Base-by-base conservation (phyloP, 92 coral and sea anemone species). In the Siderastrea siderea region DNA sequence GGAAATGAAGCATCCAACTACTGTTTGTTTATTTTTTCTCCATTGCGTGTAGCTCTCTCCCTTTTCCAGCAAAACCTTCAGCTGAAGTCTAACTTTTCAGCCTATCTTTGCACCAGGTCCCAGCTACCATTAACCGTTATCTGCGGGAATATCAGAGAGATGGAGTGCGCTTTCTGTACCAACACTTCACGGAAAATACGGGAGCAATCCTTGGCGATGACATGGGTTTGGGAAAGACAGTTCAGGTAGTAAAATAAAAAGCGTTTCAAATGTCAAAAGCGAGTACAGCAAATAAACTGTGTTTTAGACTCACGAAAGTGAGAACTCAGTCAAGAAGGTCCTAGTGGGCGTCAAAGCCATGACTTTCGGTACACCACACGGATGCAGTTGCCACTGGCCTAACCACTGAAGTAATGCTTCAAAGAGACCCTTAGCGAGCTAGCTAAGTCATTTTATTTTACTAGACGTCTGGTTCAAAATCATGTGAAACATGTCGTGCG, bases 151-250 rank as follows among this genome's bases (percentile, higher is more conserved):
- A 97, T 70, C 99, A 97, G 78, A 93, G 96, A 66, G 96, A 97
- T 8, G 99, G 99, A 13, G 94, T 95, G 43, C 70, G 70, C 57
- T 97, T 97, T 60, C 91, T 97, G 17, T 95, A 85, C 71, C 71
- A 86, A 65, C 99, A 97, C 87, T 97, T 92, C 74, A 72, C 70
- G 68, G 83, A 79, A 52, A 91, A 94, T 14, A 90, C 84, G 48
- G 99, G 99, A 49, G 98, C 96, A 43, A 97, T 97, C 62, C 90
- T 97, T 47, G 99, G 93, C 48, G 99, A 97, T 84, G 99, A 97
- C 87, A 97, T 97, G 99, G 98, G 99, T 26, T 89, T 97, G 50
- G 99, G 99, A 13, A 97, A 97, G 77, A 97, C 99, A 0, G 98
- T 97, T 48, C 99, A 97, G 95, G 96, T 91, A 17, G 12, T 87